Conservation (phyloP, 2,113 vertebrate genomes). For the Pyrgilauda ruficollis region DNA sequence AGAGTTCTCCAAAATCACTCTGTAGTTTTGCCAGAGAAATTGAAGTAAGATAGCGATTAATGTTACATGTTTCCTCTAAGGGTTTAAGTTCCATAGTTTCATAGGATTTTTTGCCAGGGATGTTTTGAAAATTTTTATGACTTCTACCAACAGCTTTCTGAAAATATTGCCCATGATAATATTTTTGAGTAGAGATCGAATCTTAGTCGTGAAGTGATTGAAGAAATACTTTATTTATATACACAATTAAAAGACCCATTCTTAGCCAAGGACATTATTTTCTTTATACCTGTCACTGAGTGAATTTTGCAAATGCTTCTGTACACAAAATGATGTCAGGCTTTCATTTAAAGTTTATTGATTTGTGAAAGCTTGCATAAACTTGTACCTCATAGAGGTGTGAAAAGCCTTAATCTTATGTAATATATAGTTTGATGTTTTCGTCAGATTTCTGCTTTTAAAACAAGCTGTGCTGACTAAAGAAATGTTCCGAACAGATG, state of each 20-base stretch:
- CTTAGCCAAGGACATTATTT: not conserved
- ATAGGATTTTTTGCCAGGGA: not conserved
- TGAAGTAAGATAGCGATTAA: not conserved
- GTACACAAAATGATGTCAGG: not conserved
- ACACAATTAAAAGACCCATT: not conserved
- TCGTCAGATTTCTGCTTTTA: slow-evolving; percentile 58
- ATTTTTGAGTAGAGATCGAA: not conserved
- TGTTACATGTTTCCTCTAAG: not conserved
- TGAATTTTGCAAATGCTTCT: not conserved
- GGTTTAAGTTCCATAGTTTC: not conserved
- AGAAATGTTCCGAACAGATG: slow-evolving; percentile 70
- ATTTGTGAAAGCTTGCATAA: slow-evolving; percentile 31
- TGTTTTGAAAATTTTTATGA: not conserved
- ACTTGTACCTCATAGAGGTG: slow-evolving; percentile 30
- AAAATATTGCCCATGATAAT: not conserved
- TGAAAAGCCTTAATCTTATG: slow-evolving; percentile 58
- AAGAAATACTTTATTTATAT: not conserved
- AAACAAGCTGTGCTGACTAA: slow-evolving; percentile 53
- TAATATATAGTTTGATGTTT: slow-evolving; percentile 51
- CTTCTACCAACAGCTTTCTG: not conserved
- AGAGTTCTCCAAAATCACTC: not conserved
- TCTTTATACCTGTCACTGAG: not conserved
- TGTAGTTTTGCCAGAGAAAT: not conserved
- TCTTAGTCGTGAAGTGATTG: not conserved
- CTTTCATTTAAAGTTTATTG: slow-evolving; percentile 44